Evolutionary conservation across 2,888 invertebrate genomes (phyloP), one percentile per base, ranked within the genome.

Genomic region (Amphipoea oculea): DNA sequence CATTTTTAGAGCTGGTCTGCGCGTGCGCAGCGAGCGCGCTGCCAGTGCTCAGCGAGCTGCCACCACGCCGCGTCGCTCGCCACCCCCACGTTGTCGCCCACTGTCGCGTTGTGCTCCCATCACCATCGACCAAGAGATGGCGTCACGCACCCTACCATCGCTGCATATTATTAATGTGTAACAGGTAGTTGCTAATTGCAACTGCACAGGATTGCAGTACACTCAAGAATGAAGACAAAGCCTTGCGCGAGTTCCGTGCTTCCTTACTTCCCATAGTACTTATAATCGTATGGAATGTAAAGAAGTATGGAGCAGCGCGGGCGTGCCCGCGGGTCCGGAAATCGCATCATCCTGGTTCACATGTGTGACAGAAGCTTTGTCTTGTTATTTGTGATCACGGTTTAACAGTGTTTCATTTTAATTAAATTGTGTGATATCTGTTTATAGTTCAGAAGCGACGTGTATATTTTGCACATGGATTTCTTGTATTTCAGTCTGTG

Each of bases 261-360:
- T 99, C 98, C 98, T 98, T 98, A 98, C 98, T 98, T 98, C 98
- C 98, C 98, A 98, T 98, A 99, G 98, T 98, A 97, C 95, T 97
- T 97, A 94, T 96, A 97, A 98, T 96, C 98, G 97, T 99, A 99
- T 99, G 99, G 99, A 99, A 99, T 99, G 99, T 99, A 99, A 99
- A 99, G 99, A 99, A 99, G 99, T 99, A 98, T 98, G 98, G 98
- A 98, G 98, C 98, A 97, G 96, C 97, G 96, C 96, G 95, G 97
- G 96, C 95, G 95, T 94, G 92, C 90, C 96, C 91, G 88, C 96
- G 90, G 89, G 86, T 91, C 91, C 89, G 90, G 93, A 94, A 88
- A 91, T 89, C 88, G 88, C 90, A 90, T 91, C 91, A 89, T 88
- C 89, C 84, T 88, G 88, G 85, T 88, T 89, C 88, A 91, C 91